phyloP scores from a whole-genome alignment of 2,797 vertebrate genomes.

The Ptychadena robeensis region DNA sequence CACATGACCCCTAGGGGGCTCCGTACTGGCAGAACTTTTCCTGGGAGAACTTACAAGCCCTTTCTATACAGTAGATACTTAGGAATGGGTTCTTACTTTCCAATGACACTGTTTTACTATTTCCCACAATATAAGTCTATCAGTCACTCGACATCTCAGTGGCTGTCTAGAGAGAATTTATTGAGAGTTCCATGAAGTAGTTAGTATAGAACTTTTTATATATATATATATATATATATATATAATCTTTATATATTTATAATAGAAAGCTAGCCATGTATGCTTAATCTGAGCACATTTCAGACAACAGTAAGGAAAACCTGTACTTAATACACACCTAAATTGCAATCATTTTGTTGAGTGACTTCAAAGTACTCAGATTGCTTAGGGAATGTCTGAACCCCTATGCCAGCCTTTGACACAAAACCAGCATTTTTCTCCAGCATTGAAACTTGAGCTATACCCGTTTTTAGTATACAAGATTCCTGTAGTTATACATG shows the following conservation, averaged over 20 bases:
- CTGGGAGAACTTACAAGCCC: no score
- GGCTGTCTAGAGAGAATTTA: no score
- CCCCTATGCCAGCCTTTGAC: background rate
- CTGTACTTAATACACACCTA: background rate
- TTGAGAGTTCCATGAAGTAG: background rate
- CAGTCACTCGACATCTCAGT: no score
- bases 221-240: no score
- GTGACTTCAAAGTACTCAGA: background rate
- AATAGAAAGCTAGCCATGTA: no score
- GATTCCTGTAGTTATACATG: background rate
- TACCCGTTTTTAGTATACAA: background rate
- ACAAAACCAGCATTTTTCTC: background rate
- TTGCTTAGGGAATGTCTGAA: background rate
- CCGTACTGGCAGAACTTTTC: no score
- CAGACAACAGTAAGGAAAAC: background rate
- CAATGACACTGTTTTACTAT: no score
- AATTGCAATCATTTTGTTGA: background rate
- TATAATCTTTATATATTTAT: no score
- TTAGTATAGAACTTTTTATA: background rate
- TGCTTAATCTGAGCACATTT: background rate
- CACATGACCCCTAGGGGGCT: no score
- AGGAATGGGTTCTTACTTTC: no score
- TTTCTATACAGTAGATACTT: no score
- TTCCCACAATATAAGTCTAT: no score
- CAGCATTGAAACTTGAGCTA: background rate